Base-by-base conservation (phyloP, 2,888 invertebrate species). In the Stenolophus ochropezus region DNA sequence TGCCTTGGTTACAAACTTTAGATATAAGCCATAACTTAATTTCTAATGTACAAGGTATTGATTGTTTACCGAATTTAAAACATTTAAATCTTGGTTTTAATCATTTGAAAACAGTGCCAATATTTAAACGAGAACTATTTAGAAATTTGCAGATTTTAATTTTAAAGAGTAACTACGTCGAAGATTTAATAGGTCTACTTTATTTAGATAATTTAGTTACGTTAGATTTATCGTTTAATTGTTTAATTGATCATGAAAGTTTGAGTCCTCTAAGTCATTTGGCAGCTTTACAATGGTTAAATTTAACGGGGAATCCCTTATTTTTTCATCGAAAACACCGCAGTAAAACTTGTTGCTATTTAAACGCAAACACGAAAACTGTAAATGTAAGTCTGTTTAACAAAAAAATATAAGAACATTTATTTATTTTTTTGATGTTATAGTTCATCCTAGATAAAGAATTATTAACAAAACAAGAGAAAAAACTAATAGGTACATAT, bases 1-100 rank as follows among this genome's bases (percentile, higher is more conserved):
- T 91, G 11, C 92, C 93, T 69, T 92, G 91, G 89, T 86, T 94
- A 33, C 91, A 92, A 85, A 91, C 91, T 25, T 87, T 94, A 58
- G 93, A 94, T 88, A 87, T 94, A 47, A 93, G 93, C 83, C 92
- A 94, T 86, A 94, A 94, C 88, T 88, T 90, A 73, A 88, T 94
- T 78, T 88, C 87, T 16, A 90, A 90, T 83, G 91, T 91, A 0
- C 88, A 90, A 33, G 91, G 91, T 53, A 88, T 94, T 16, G 91
- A 91, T 84, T 91, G 90, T 88, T 87, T 94, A 82, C 91, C 91
- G 2, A 92, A 92, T 87, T 88, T 94, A 58, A 93, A 92, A 85
- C 90, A 91, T 84, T 87, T 94, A 18, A 93, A 94, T 89, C 86
- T 94, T 71, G 91, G 93, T 79, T 94, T 90, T 85, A 94, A 94